These are phyloP conservation scores for Myodes glareolus DNA, from an alignment of 2,113 vertebrate genomes.

Conservation along the genomic window DNA sequence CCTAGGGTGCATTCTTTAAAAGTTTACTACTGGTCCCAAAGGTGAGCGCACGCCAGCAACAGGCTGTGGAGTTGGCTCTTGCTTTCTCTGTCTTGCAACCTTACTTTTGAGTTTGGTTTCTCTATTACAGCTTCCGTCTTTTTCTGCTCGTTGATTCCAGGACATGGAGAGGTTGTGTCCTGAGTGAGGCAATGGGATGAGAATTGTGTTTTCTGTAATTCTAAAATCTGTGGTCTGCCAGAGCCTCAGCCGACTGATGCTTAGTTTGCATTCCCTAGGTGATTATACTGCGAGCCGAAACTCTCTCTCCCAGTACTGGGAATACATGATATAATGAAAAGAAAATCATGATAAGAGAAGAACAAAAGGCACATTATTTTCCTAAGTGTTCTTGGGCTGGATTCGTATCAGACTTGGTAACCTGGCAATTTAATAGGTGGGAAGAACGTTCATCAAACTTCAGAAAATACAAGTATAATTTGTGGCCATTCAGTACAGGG, in stretches of 20 bases:
- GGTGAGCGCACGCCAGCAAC: neutral
- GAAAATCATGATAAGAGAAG: neutral
- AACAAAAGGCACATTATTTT: constrained; percentile 66
- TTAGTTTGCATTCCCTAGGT: constrained; percentile 20
- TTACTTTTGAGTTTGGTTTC: constrained; percentile 15
- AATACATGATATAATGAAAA: constrained; percentile 52
- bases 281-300: neutral
- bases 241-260: neutral
- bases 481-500: neutral
- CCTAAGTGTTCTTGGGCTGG: constrained; percentile 45
- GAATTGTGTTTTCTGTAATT: neutral
- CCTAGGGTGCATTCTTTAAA: neutral
- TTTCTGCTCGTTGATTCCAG: neutral
- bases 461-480: constrained; percentile 57
- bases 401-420: constrained; percentile 67
- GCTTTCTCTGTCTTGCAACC: neutral
- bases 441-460: constrained; percentile 62
- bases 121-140: neutral
- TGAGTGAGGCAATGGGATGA: neutral
- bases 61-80: neutral
- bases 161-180: neutral
- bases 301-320: neutral
- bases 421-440: constrained; percentile 45
- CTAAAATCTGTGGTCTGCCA: neutral
- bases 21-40: neutral